phyloP scores from a whole-genome alignment of 2,797 vertebrate species.

The Rhinatrema bivittatum region DNA sequence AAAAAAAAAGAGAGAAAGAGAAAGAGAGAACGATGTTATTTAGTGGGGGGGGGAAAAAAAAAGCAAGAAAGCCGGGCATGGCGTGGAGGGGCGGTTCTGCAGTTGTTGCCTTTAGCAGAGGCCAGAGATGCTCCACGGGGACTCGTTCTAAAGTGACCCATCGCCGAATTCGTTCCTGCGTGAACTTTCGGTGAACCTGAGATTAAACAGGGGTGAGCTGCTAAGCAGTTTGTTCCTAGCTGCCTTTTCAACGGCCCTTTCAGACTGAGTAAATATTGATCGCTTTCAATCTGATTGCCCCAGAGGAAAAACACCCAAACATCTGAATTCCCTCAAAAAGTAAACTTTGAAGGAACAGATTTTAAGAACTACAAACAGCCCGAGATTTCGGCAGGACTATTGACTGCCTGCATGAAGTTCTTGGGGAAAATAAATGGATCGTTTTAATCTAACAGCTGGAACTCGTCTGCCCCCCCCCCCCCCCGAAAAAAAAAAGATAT shows the following conservation, averaged over 20 bases:
- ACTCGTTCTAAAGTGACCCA: slow-evolving; percentile 67
- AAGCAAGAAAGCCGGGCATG: no score
- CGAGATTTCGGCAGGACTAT: no score
- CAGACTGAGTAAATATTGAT: slow-evolving; percentile 81
- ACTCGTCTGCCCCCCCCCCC: no score
- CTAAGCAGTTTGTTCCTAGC: slow-evolving; percentile 74
- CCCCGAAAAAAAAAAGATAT: no score
- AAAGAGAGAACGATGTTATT: no score
- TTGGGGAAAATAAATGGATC: no score
- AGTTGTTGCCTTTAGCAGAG: slow-evolving; percentile 63
- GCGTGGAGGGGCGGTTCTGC: slow-evolving; percentile 38
- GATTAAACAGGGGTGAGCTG: slow-evolving; percentile 71
- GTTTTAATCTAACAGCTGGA: no score
- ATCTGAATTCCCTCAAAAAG: slow-evolving; percentile 63
- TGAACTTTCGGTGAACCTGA: slow-evolving; percentile 76
- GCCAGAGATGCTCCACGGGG: slow-evolving; percentile 62
- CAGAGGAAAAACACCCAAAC: slow-evolving; percentile 63
- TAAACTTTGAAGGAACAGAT: slow-evolving; percentile 61
- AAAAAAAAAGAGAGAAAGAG: no score
- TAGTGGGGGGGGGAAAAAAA: no score
- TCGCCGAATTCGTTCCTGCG: slow-evolving; percentile 71
- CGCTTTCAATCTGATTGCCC: slow-evolving; percentile 70
- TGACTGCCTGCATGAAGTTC: no score
- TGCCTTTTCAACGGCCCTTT: slow-evolving; percentile 76
- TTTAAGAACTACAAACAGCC: slow-evolving; percentile 33